These are phyloP conservation scores for Eira barbara DNA, from an alignment of 2,113 vertebrate genomes.

Conservation along the genomic window DNA sequence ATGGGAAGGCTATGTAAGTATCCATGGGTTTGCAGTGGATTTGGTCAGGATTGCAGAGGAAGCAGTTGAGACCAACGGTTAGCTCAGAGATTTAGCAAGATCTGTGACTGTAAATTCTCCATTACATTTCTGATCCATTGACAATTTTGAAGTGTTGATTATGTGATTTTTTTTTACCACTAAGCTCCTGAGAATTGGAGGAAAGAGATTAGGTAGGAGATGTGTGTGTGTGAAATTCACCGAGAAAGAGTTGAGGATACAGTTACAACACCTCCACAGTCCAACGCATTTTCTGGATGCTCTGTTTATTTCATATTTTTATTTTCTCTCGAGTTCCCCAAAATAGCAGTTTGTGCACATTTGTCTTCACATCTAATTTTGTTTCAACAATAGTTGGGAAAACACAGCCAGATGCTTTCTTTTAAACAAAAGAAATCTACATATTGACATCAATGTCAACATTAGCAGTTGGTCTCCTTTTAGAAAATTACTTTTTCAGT, in stretches of 20 bases:
- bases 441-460: constrained; percentile 28
- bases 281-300: background rate
- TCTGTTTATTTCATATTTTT: constrained; percentile 46
- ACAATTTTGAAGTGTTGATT: background rate
- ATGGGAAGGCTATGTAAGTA: rapidly evolving
- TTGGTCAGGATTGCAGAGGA: background rate
- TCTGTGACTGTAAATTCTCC: background rate
- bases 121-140: background rate
- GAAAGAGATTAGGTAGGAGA: background rate
- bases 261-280: background rate
- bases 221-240: background rate
- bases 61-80: background rate
- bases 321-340: constrained; percentile 48
- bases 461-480: background rate
- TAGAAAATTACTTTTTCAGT: background rate
- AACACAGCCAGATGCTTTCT: constrained; percentile 66
- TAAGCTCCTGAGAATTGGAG: constrained; percentile 6
- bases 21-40: background rate
- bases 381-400: constrained; percentile 55
- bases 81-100: background rate
- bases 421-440: background rate
- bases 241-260: background rate
- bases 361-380: constrained; percentile 51
- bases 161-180: background rate
- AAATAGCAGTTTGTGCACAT: constrained; percentile 53